Evolutionary conservation across 2,888 invertebrate species (phyloP).

Genomic region (Acanthosoma haemorrhoidale): DNA sequence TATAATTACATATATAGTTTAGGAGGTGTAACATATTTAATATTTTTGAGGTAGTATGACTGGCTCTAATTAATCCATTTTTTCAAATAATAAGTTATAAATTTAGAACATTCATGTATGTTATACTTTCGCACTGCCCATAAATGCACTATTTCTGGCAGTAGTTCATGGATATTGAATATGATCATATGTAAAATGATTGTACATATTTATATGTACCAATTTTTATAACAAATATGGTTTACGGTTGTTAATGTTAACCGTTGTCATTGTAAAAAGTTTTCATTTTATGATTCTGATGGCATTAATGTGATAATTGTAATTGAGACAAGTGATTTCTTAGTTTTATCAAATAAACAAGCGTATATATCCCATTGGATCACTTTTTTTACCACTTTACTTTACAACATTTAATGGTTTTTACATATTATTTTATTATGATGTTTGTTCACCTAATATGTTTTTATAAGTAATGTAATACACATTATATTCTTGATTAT

Average conservation of each 20-base stretch:
- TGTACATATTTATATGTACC: conserved; percentile 14
- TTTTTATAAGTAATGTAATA: no score
- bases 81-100: neutral
- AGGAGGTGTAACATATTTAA: neutral
- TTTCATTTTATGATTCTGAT: conserved; percentile 11
- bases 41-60: neutral
- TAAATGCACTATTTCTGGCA: neutral
- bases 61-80: neutral
- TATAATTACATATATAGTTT: neutral
- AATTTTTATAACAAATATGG: neutral
- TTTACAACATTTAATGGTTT: no score
- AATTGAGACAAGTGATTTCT: no score
- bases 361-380: no score
- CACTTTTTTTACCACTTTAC: no score
- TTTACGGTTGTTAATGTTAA: neutral
- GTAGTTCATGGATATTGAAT: neutral
- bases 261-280: neutral
- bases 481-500: no score
- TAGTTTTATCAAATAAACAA: no score
- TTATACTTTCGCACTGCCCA: neutral
- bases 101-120: neutral
- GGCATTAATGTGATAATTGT: no score
- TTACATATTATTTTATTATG: no score
- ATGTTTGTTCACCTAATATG: no score
- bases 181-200: neutral